These are phyloP conservation scores for Rynchops niger DNA, from an alignment of 2,113 vertebrate species.

Conservation along the genomic window DNA sequence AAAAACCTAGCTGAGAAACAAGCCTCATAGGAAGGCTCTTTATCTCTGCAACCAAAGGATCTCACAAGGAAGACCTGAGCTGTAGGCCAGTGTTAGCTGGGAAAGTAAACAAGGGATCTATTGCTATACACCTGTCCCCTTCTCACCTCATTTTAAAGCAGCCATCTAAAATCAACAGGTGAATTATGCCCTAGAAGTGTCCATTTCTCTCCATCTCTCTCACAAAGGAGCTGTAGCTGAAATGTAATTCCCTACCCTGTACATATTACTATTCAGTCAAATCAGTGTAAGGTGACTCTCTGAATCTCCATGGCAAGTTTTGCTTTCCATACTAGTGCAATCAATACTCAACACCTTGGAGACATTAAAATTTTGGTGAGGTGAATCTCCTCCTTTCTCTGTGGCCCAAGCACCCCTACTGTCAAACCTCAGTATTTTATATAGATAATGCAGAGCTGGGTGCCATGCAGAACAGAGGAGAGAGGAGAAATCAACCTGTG, in stretches of 20 bases:
- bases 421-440: background rate
- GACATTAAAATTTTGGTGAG: background rate
- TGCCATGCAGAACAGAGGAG: background rate
- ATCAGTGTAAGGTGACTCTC: background rate
- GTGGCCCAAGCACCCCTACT: background rate
- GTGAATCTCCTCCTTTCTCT: background rate
- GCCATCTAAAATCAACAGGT: background rate
- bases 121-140: background rate
- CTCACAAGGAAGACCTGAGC: background rate
- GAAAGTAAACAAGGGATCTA: background rate
- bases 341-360: background rate
- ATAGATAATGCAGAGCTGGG: background rate
- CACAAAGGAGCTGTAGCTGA: background rate
- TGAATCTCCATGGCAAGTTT: background rate
- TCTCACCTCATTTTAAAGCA: background rate
- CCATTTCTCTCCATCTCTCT: background rate
- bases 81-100: background rate
- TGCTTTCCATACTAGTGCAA: background rate
- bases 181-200: background rate
- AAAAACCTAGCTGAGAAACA: background rate
- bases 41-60: rapidly evolving
- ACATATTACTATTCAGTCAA: background rate
- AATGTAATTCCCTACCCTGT: background rate
- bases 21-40: background rate
- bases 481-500: background rate